A percentile compares a stretch with the other conserved stretches of the same genome.
These are phyloP conservation scores for Cecropterus lyciades DNA, from an alignment of 1,140 invertebrate species.

Conservation along the genomic window DNA sequence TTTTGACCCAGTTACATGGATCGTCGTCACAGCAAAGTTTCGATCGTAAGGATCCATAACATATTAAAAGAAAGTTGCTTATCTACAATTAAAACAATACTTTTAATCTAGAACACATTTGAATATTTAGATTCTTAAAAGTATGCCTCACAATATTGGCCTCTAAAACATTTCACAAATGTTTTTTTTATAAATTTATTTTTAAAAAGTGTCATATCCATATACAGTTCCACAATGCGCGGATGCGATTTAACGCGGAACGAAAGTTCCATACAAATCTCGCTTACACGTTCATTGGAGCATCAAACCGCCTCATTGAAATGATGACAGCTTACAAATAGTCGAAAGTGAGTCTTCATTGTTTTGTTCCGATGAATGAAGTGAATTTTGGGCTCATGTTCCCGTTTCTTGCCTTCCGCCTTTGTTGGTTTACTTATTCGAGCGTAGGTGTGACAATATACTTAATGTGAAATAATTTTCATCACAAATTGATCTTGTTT, in stretches of 20 bases:
- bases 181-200: neutral
- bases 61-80: no score
- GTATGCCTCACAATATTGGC: neutral
- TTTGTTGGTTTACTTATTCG: constrained; percentile 10
- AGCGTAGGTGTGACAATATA: constrained; percentile 16
- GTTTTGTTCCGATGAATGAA: constrained; percentile 38
- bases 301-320: constrained; percentile 65
- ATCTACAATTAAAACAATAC: no score
- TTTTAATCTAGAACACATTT: no score
- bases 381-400: constrained; percentile 24
- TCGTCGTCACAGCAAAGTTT: no score
- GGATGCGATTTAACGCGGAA: constrained; percentile 45
- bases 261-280: constrained; percentile 58
- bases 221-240: constrained; percentile 38
- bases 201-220: constrained; percentile 17
- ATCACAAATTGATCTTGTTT: no score
- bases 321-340: constrained; percentile 74
- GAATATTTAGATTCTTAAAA: no score
- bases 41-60: no score
- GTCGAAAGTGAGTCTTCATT: constrained; percentile 69
- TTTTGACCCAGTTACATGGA: no score
- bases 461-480: no score
- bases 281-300: constrained; percentile 54
- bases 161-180: neutral
- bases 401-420: constrained; percentile 13